Base-by-base conservation (phyloP, 2,888 invertebrate genomes). In the Diaprepes abbreviatus region DNA sequence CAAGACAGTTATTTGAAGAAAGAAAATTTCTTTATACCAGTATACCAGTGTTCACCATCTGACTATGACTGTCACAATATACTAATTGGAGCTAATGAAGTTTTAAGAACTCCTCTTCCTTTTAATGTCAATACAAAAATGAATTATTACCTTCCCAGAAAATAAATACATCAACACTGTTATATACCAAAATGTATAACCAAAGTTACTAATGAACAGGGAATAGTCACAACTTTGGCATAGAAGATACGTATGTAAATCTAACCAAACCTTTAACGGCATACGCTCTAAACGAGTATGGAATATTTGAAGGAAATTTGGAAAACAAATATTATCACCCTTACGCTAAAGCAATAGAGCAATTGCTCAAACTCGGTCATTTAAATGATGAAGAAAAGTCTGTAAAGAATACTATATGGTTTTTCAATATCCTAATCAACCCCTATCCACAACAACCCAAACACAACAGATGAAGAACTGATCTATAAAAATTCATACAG, bases 241-340 rank as follows among this genome's bases (percentile, higher is more conserved):
- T 16, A 2, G 33, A 62, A 62, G 62, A 62, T 33, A 79, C 54
- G 81, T 81, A 10, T 83, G 73, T 80, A 82, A 3, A 24, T 82
- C 79, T 35, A 28, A 36, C 50, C 28, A 16, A 38, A 50, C 35
- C n/a, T 17, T 50, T 33, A 19, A 28, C 28, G 12, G 54, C 55
- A 21, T 55, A 31, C n/a, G 19, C 62, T 1, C 5, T 24, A 62
- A 38, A 16, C 50, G 12, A 14, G 2, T 36, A 36, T 36, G 36
- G 12, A 33, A 5, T 4, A 24, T 24, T 24, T 5, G 24, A 24
- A 24, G 24, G 24, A 24, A 3, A 24, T 4, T 5, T 24, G 24
- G 24, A 24, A 24, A 24, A 24, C 5, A 24, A 24, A 3, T 24
- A 24, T 5, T 24, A 24, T 5, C 5, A 24, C 24, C 5, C 3